phyloP scores from a whole-genome alignment of 1,140 invertebrate genomes.

The Zaprionus gabonicus region DNA sequence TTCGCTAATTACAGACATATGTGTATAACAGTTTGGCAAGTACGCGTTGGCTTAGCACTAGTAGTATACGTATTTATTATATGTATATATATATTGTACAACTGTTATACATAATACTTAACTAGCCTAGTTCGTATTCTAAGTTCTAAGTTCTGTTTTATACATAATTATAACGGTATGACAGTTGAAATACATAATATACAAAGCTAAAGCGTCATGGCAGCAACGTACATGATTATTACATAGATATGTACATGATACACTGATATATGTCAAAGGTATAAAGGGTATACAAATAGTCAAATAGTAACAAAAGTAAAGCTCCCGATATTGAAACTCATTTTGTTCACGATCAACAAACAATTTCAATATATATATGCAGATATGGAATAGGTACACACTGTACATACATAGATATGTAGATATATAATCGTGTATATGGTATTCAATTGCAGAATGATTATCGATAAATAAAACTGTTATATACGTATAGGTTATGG shows the following conservation, averaged over 20 bases:
- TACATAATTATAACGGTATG: conserved; percentile 28
- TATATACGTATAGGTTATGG: conserved; percentile 13
- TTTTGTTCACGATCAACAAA: conserved; percentile 8
- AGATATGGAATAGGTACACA: neutral
- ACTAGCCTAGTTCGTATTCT: conserved; percentile 37
- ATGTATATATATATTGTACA: conserved; percentile 19
- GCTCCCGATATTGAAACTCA: conserved; percentile 1
- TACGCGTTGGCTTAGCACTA: conserved; percentile 34
- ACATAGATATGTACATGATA: conserved; percentile 21
- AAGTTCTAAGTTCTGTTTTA: conserved; percentile 24
- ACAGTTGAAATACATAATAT: conserved; percentile 39
- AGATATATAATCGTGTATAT: conserved; percentile 6
- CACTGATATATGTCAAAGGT: neutral
- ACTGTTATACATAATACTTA: conserved; percentile 30
- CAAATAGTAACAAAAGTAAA: conserved; percentile 10
- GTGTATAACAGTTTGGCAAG: conserved; percentile 44
- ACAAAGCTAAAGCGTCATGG: conserved; percentile 57
- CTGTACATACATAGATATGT: too few relatives aligned
- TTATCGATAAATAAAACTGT: conserved; percentile 33
- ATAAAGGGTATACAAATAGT: neutral
- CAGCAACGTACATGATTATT: conserved; percentile 37
- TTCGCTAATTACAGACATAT: conserved; percentile 9
- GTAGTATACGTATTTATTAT: conserved; percentile 5
- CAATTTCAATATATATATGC: neutral
- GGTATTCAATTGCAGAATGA: neutral